phyloP scores from a whole-genome alignment of 2,797 vertebrate species.

The Myotis daubentonii region DNA sequence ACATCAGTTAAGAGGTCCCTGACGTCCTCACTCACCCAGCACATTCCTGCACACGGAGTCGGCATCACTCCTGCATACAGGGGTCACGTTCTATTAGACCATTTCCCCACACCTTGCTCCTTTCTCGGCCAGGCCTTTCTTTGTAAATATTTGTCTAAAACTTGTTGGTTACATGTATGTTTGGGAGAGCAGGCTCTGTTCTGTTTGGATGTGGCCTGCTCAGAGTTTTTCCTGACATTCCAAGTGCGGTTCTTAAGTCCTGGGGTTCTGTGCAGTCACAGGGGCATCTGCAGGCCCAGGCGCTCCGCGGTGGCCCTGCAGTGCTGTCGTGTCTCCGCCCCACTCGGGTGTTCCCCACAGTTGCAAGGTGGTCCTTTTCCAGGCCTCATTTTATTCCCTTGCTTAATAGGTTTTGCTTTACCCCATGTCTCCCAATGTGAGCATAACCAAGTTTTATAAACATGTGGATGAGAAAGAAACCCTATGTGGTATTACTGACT shows the following conservation, averaged over 20 bases:
- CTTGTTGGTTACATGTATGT: not conserved
- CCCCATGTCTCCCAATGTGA: not conserved
- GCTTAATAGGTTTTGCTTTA: constrained; percentile 39
- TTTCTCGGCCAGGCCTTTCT: not conserved
- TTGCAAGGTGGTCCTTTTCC: not conserved
- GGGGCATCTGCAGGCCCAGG: not conserved
- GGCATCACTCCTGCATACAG: accelerated
- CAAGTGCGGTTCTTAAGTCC: not conserved
- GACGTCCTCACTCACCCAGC: no score
- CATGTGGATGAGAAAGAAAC: constrained; percentile 59
- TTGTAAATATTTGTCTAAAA: not conserved
- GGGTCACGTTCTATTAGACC: not conserved
- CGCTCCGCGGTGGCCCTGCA: not conserved
- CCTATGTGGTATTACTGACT: not conserved
- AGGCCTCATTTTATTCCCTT: constrained; percentile 58
- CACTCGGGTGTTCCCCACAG: not conserved
- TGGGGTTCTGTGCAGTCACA: not conserved
- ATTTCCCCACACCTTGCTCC: not conserved
- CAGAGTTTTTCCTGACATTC: not conserved
- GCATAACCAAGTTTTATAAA: constrained; percentile 45
- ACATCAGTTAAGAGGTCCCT: not conserved
- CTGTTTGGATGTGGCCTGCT: not conserved
- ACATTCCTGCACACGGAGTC: accelerated
- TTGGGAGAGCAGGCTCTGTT: not conserved
- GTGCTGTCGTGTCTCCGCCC: not conserved